A percentile compares a stretch with the other conserved stretches of the same genome.
These are phyloP conservation scores for Plagodis dolabraria DNA, from an alignment of 2,888 invertebrate genomes.

Conservation along the genomic window DNA sequence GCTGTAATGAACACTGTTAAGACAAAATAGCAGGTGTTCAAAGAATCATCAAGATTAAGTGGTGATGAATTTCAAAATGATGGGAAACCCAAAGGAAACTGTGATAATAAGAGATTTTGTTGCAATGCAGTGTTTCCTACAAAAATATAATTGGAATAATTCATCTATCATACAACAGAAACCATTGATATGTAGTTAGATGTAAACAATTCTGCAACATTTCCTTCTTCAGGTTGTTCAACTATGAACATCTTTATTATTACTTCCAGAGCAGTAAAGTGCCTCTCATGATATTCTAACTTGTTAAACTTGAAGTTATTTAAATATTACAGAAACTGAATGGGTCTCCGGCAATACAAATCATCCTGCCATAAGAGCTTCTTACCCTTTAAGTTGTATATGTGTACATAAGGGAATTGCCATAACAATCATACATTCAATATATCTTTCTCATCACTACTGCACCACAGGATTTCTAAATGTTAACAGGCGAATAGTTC, in stretches of 20 bases:
- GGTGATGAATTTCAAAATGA: constrained; percentile 10
- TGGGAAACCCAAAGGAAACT: constrained; percentile 13
- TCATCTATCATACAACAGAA: constrained; percentile 12
- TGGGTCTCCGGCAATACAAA: constrained; percentile 5
- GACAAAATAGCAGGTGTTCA: constrained; percentile 6
- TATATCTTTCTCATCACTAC: constrained; percentile 4
- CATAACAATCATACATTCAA: constrained; percentile 8
- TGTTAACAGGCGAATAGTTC: constrained; percentile 8
- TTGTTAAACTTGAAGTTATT: constrained; percentile 3
- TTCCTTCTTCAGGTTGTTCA: constrained; percentile 15
- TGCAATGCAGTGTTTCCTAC: constrained; percentile 7
- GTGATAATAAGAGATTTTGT: constrained; percentile 12
- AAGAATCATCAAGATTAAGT: constrained; percentile 12
- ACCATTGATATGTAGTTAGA: constrained; percentile 21
- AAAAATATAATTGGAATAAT: constrained; percentile 6
- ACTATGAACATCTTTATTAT: constrained; percentile 12
- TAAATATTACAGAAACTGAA: constrained; percentile 8
- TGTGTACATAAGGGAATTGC: constrained; percentile 6
- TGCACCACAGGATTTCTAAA: constrained; percentile 12
- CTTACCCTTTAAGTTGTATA: constrained; percentile 6
- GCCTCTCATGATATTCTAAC: constrained; percentile 13
- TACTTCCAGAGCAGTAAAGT: constrained; percentile 15
- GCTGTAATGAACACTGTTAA: constrained; percentile 9
- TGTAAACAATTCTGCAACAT: constrained; percentile 12
- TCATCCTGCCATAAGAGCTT: constrained; percentile 11